A percentile compares a stretch with the other conserved stretches of the same genome.
phyloP scores from a whole-genome alignment of 2,113 vertebrate species.

The Anseranas semipalmata region DNA sequence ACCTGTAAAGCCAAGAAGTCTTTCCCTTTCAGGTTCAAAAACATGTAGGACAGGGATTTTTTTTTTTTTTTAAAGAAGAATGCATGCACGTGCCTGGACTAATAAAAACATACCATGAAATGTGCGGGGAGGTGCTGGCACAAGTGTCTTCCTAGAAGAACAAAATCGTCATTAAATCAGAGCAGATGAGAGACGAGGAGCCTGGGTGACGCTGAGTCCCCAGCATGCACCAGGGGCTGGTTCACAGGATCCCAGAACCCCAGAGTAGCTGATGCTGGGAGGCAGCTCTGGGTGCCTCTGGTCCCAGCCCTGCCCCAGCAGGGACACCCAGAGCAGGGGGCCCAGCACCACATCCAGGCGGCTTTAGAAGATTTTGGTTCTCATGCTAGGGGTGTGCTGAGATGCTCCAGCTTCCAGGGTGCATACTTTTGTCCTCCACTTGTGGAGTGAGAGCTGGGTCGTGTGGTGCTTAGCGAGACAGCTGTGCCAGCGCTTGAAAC shows the following conservation, averaged over 20 bases:
- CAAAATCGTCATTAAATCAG: background rate
- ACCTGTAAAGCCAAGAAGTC: background rate
- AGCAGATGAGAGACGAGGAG: background rate
- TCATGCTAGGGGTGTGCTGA: background rate
- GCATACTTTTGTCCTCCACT: background rate
- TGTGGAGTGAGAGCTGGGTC: background rate
- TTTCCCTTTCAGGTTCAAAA: conserved; percentile 2
- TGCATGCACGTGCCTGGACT: background rate
- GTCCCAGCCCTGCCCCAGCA: too few species aligned
- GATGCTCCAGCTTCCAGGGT: background rate
- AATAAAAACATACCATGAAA: conserved; percentile 3
- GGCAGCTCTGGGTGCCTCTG: too few species aligned
- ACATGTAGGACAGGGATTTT: background rate
- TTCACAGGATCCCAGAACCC: background rate
- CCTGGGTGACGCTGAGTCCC: background rate
- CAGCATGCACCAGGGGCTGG: background rate
- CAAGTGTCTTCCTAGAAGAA: background rate
- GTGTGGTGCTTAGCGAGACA: background rate
- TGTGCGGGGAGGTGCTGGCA: background rate
- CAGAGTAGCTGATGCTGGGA: too few species aligned
- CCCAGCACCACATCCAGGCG: too few species aligned
- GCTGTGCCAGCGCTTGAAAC: background rate
- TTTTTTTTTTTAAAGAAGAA: background rate
- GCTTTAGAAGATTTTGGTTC: too few species aligned
- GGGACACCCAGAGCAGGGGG: too few species aligned